Evolutionary conservation across 1,140 invertebrate species (phyloP).

Genomic region (Micrasema minimum): DNA sequence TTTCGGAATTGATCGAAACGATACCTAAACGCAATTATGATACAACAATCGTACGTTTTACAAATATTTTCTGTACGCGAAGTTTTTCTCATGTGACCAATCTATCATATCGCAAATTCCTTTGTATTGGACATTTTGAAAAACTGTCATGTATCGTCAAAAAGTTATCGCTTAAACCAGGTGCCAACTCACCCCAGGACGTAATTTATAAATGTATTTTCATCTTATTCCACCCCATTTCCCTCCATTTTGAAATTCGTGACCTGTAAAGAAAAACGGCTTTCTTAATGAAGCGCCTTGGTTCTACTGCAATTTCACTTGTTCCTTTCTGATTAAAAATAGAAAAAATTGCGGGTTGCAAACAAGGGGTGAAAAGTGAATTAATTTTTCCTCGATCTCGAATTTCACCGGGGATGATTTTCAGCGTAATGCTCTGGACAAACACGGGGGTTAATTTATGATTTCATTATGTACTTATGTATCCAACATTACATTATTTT

Average conservation of each 20-base stretch:
- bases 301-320: conserved; percentile 30
- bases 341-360: conserved; percentile 21
- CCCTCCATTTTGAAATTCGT: not conserved
- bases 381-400: conserved; percentile 14
- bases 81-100: too few relatives aligned
- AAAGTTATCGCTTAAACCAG: too few relatives aligned
- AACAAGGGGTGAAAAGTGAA: conserved; percentile 9
- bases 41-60: too few relatives aligned
- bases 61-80: too few relatives aligned
- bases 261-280: conserved; percentile 15
- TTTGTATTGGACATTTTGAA: conserved; percentile 3
- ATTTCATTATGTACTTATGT: conserved; percentile 20
- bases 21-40: too few relatives aligned
- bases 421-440: conserved; percentile 17
- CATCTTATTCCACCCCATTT: not conserved
- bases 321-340: conserved; percentile 49
- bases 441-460: conserved; percentile 18
- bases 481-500: not conserved
- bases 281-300: conserved; percentile 47
- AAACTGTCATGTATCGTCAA: not conserved
- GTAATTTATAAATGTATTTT: too few relatives aligned
- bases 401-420: conserved; percentile 15
- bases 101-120: not conserved
- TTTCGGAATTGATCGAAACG: too few relatives aligned
- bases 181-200: too few relatives aligned